Percentiles rank a stretch among this genome's conserved stretches.
Evolutionary conservation across 2,888 invertebrate species (phyloP).

Genomic region (Chrysotoxum bicinctum): DNA sequence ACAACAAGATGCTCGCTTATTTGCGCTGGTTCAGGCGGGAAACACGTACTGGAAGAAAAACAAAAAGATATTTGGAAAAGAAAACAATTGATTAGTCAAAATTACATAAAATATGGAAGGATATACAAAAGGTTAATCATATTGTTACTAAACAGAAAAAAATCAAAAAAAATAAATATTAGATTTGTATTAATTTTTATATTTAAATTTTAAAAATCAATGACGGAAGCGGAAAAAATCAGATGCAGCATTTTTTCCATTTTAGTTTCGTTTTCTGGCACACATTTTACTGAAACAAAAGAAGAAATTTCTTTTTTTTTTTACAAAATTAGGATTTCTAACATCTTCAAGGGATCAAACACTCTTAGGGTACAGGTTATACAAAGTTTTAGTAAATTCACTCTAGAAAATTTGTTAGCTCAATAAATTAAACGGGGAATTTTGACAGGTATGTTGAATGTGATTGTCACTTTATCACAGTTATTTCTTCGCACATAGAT

Average conservation of each 20-base stretch:
- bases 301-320: neutral
- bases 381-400: constrained; percentile 21
- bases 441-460: constrained; percentile 10
- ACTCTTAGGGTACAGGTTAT: neutral
- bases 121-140: constrained; percentile 8
- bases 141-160: constrained; percentile 30
- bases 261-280: neutral
- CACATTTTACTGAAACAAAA: constrained; percentile 47
- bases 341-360: neutral
- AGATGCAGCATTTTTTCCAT: constrained; percentile 53
- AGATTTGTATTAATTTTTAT: constrained; percentile 7
- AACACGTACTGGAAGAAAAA: constrained; percentile 92
- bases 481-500: neutral
- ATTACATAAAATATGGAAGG: constrained; percentile 62
- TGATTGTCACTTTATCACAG: constrained; percentile 56
- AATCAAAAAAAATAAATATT: constrained; percentile 29
- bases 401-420: constrained; percentile 18
- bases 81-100: constrained; percentile 69
- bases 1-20: constrained; percentile 78
- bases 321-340: neutral
- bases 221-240: constrained; percentile 46
- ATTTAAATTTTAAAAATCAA: constrained; percentile 3
- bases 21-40: constrained; percentile 91
- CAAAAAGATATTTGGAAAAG: constrained; percentile 71
- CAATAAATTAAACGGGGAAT: neutral